Evolutionary conservation across 2,113 vertebrate genomes (phyloP).

Genomic region (Motacilla alba): DNA sequence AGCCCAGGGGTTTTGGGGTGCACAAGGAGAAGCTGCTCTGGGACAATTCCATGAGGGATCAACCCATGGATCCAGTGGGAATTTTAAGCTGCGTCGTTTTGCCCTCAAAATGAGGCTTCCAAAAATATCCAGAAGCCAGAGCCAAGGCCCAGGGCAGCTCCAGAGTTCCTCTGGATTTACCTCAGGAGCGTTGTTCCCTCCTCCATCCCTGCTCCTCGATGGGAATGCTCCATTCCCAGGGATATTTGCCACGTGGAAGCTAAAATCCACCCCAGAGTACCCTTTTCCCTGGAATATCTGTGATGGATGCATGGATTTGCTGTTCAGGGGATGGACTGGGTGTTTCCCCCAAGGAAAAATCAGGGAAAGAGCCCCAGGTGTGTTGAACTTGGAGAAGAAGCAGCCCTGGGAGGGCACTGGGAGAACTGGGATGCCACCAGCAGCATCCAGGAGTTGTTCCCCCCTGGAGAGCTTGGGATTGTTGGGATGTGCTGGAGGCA

Average conservation of each 20-base stretch:
- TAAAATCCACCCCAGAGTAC: accelerated
- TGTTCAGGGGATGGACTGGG: accelerated
- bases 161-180: background rate
- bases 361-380: accelerated
- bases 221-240: accelerated
- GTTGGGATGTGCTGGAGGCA: background rate
- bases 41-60: background rate
- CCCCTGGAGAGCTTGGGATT: accelerated
- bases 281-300: background rate
- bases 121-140: background rate
- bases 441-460: background rate
- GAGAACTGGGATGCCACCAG: background rate
- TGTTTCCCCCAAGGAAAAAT: background rate
- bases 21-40: background rate
- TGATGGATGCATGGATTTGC: accelerated
- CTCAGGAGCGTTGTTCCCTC: background rate
- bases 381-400: background rate
- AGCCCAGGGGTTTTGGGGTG: background rate
- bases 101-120: background rate
- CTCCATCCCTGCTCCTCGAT: background rate
- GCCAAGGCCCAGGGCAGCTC: accelerated
- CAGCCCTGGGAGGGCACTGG: background rate
- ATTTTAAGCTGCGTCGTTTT: background rate
- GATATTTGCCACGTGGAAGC: accelerated
- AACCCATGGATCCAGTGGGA: background rate